Percentiles rank a stretch among this genome's conserved stretches.
Conservation (phyloP, 2,888 invertebrate genomes). For the Leucozona laternaria region DNA sequence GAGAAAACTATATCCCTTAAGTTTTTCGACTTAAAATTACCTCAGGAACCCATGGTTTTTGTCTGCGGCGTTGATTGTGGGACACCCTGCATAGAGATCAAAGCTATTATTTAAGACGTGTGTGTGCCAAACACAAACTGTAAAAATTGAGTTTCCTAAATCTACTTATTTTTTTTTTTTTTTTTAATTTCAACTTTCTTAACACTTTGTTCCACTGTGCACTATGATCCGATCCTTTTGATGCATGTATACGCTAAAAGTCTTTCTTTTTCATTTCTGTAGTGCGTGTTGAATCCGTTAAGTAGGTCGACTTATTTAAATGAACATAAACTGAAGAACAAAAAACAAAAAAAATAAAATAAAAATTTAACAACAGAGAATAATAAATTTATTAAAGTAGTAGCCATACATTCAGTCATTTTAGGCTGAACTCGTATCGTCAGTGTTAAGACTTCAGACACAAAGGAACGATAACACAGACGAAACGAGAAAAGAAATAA, state of each 20-base stretch:
- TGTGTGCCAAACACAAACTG: too few relatives aligned
- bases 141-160: too few relatives aligned
- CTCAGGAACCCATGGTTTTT: too few relatives aligned
- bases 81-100: too few relatives aligned
- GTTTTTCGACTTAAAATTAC: too few relatives aligned
- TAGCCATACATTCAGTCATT: conserved; percentile 23
- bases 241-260: not conserved
- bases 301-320: conserved; percentile 71
- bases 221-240: conserved; percentile 10
- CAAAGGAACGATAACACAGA: conserved; percentile 56
- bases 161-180: not conserved
- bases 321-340: conserved; percentile 38
- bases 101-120: too few relatives aligned
- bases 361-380: conserved; percentile 23
- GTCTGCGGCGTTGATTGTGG: too few relatives aligned
- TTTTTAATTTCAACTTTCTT: not conserved
- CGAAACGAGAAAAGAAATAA: not conserved
- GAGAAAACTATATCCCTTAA: too few relatives aligned
- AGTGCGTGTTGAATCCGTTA: conserved; percentile 60
- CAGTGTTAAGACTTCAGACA: conserved; percentile 7
- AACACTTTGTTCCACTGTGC: not conserved
- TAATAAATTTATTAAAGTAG: conserved; percentile 58
- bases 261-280: conserved; percentile 24
- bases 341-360: conserved; percentile 8
- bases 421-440: conserved; percentile 10